These are phyloP conservation scores for Drosophila ustulata DNA, from an alignment of 2,888 invertebrate species.

Conservation along the genomic window DNA sequence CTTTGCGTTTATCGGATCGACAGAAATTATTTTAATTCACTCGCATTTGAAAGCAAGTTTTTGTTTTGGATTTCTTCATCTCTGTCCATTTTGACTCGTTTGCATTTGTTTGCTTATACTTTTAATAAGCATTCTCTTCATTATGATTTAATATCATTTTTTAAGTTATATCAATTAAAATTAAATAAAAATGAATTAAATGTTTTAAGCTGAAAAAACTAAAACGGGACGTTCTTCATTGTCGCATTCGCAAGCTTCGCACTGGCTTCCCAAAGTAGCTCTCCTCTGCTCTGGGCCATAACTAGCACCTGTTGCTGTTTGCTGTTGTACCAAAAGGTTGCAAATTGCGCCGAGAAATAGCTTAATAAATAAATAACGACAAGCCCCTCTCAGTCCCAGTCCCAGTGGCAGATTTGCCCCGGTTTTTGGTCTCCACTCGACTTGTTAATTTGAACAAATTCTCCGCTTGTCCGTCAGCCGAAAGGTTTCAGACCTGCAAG, in stretches of 20 bases:
- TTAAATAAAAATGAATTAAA: too few relatives aligned
- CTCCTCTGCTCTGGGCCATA: background rate
- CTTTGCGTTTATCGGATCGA: background rate
- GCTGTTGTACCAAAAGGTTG: background rate
- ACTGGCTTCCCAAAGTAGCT: background rate
- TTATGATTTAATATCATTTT: background rate
- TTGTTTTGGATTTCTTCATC: too few relatives aligned
- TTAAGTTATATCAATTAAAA: too few relatives aligned
- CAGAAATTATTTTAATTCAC: too few relatives aligned
- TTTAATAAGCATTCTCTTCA: too few relatives aligned
- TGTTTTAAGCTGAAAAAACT: too few relatives aligned
- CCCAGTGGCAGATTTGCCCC: background rate
- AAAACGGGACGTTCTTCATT: background rate
- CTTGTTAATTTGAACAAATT: conserved; percentile 47
- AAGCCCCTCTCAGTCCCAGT: conserved; percentile 8
- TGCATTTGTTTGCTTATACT: too few relatives aligned
- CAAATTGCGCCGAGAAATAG: conserved; percentile 7
- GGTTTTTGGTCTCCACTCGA: conserved; percentile 1
- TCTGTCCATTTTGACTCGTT: background rate
- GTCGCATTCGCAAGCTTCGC: background rate
- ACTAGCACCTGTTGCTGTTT: background rate
- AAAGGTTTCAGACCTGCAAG: background rate
- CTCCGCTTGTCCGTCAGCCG: conserved; percentile 6
- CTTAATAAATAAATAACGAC: conserved; percentile 33
- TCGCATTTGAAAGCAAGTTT: too few relatives aligned